Evolutionary conservation across 1,140 invertebrate genomes (phyloP).

Genomic region (Conopomorpha cramerella): DNA sequence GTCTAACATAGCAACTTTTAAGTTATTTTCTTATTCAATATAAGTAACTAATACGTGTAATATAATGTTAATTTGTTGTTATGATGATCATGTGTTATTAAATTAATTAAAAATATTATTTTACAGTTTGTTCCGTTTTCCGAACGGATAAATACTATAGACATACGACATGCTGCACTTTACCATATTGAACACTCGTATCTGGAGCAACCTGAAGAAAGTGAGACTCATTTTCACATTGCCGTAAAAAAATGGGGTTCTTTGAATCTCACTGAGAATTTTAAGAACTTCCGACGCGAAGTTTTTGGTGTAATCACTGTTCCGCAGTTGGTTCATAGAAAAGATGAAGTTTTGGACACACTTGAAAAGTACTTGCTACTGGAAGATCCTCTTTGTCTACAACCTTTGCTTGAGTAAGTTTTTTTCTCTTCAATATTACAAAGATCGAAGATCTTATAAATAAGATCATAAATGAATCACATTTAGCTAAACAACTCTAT

Average conservation of each 20-base stretch:
- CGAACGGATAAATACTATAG: constrained; percentile 80
- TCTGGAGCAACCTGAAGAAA: constrained; percentile 66
- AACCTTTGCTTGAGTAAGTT: constrained; percentile 84
- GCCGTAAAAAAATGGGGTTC: constrained; percentile 86
- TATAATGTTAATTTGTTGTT: constrained; percentile 6
- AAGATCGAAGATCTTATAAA: too few species aligned
- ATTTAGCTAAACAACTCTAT: too few species aligned
- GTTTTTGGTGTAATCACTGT: constrained; percentile 76
- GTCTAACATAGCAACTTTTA: too few species aligned
- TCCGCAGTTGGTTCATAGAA: constrained; percentile 77
- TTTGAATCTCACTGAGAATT: constrained; percentile 83
- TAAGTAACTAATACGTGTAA: constrained; percentile 3
- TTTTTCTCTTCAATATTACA: too few species aligned
- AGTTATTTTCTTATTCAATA: neutral
- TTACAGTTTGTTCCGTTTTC: constrained; percentile 86
- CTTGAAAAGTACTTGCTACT: constrained; percentile 74
- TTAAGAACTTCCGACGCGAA: constrained; percentile 73
- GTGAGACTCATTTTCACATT: constrained; percentile 79
- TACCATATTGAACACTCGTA: constrained; percentile 70
- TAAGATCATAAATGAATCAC: too few species aligned
- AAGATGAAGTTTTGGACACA: constrained; percentile 74
- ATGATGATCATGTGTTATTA: constrained; percentile 3
- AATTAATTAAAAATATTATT: constrained; percentile 17
- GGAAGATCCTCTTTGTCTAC: constrained; percentile 72
- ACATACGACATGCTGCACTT: constrained; percentile 75